Conservation (phyloP, 2,797 vertebrate genomes). For the Dendrocincla tyrannina region DNA sequence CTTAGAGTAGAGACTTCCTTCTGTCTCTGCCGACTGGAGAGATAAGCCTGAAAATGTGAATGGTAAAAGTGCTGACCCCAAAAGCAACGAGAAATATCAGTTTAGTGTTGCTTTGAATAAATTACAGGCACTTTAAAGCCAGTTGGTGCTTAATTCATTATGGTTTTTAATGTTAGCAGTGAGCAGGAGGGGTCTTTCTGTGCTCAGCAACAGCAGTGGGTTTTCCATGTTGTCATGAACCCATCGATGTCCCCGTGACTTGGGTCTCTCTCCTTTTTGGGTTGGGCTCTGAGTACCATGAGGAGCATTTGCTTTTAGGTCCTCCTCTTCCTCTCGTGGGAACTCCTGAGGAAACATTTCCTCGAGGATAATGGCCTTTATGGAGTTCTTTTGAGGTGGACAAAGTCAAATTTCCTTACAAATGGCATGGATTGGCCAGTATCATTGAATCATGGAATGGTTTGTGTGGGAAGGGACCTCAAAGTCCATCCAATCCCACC, state of each 20-base stretch:
- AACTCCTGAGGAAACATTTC: neutral
- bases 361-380: neutral
- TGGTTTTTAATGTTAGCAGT: neutral
- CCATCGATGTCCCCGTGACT: neutral
- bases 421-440: neutral
- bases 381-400: neutral
- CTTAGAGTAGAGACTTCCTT: neutral
- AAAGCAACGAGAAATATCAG: neutral
- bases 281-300: accelerated
- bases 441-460: accelerated
- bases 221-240: neutral
- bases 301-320: neutral
- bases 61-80: neutral
- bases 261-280: neutral
- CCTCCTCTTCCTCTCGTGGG: neutral
- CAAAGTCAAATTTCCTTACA: neutral
- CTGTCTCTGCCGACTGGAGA: neutral
- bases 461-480: neutral
- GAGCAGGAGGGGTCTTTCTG: neutral
- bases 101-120: neutral
- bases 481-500: accelerated
- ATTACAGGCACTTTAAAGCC: neutral
- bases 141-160: neutral
- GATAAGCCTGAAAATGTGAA: neutral
- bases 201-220: neutral